Base-by-base conservation (phyloP, 2,113 vertebrate species). In the Pipa parva region DNA sequence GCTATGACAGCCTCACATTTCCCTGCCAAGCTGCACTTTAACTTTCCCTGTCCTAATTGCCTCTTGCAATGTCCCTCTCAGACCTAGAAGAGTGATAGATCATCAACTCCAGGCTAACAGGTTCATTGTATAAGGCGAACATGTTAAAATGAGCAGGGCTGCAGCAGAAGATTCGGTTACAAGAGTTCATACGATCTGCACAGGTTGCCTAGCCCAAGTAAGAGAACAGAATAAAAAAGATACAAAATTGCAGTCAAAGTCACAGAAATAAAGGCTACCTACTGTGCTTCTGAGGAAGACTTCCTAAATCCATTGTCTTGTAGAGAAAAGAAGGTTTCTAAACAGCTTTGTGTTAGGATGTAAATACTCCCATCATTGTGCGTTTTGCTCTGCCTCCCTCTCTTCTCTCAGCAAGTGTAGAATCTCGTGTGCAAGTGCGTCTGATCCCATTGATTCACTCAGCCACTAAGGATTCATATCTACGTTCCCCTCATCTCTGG, bases 301-400 rank as follows among this genome's bases (percentile, higher is more conserved):
- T 82, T 84, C 82, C 84, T 79, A 88, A 72, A 81, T 87, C 88
- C 88, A 89, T 89, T 74, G 80, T 86, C 84, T 83, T 73, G 60
- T 10, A 58, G 70, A 76, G 72, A 49, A 33, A 54, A 37, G 61
- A 72, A 10, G 9, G 63, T 61, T 33, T 67, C 58, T 62, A 75
- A 74, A 24, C 10, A 62, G 72, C 63, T 37, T 65, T 3, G 11
- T 46, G 48, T 74, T 59, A 74, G 72, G 65, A 76, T 36, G 65
- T 24, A 70, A 79, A 79, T 74, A 63, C 9, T 58, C 65, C 73
- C 79, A 29, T 77, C 75, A 75, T 79, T 75, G 75, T 56, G 70
- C 60, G 60, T 71, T 46, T 69, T 62, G 75, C 63, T 63, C 72
- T 78, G 67, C 68, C 72, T 75, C 75, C 73, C 72, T 72, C 60